phyloP scores from a whole-genome alignment of 2,888 invertebrate genomes.

The Nomada hirtipes region DNA sequence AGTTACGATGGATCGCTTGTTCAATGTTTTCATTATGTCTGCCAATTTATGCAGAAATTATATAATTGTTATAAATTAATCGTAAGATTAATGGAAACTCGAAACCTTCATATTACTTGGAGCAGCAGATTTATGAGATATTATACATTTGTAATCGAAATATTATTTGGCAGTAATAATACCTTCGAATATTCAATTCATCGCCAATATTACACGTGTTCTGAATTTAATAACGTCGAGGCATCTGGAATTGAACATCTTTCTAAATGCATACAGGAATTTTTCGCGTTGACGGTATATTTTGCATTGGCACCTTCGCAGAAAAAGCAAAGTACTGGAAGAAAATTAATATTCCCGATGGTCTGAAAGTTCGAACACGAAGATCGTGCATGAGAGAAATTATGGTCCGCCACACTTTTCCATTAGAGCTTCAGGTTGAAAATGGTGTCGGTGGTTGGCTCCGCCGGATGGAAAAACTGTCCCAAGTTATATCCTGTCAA shows the following conservation, averaged over 20 bases:
- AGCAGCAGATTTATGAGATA: background rate
- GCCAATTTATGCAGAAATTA: background rate
- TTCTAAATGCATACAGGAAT: too few relatives aligned
- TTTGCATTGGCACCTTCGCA: too few relatives aligned
- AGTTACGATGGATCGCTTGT: background rate
- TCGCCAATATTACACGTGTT: too few relatives aligned
- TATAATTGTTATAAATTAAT: too few relatives aligned
- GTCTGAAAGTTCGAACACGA: background rate
- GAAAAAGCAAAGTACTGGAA: too few relatives aligned
- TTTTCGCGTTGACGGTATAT: too few relatives aligned
- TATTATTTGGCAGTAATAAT: too few relatives aligned
- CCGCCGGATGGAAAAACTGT: slow-evolving; percentile 37
- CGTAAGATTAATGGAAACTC: too few relatives aligned
- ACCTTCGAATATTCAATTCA: too few relatives aligned
- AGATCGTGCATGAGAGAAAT: slow-evolving; percentile 4
- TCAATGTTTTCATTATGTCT: slow-evolving; percentile 5
- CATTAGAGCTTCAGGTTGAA: slow-evolving; percentile 16
- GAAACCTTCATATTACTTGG: too few relatives aligned
- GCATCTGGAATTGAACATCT: too few relatives aligned
- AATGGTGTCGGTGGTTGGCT: background rate
- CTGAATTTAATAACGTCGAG: too few relatives aligned
- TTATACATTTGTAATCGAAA: background rate
- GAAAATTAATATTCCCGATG: slow-evolving; percentile 2
- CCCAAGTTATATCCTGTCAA: slow-evolving; percentile 47
- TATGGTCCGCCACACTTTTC: slow-evolving; percentile 33